These are phyloP conservation scores for Larimichthys crocea DNA, from an alignment of 2,113 vertebrate genomes.

Conservation along the genomic window DNA sequence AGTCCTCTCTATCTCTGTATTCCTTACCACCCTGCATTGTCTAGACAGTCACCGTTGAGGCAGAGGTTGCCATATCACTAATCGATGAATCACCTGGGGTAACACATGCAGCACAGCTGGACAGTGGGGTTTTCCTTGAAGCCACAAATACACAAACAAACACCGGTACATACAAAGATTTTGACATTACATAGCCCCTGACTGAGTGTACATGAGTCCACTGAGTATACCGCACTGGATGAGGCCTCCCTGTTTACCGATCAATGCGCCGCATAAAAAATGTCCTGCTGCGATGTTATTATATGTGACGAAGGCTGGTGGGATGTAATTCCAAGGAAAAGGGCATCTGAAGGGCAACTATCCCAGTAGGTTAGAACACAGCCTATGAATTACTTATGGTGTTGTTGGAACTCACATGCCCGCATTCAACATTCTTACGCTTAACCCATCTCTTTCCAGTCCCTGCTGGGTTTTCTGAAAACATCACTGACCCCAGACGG, in stretches of 20 bases:
- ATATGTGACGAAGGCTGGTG: slow-evolving; percentile 18
- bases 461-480: slow-evolving; percentile 33
- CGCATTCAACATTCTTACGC: slow-evolving; percentile 38
- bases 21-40: slow-evolving; percentile 47
- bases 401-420: slow-evolving; percentile 62
- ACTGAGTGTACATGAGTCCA: slow-evolving; percentile 14
- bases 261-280: slow-evolving; percentile 56
- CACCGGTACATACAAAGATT: slow-evolving; percentile 8
- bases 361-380: slow-evolving; percentile 61
- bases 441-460: slow-evolving; percentile 56
- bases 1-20: slow-evolving; percentile 37
- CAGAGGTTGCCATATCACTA: slow-evolving; percentile 61
- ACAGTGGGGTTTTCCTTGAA: slow-evolving; percentile 43
- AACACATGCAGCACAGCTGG: slow-evolving; percentile 61
- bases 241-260: slow-evolving; percentile 39
- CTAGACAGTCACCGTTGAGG: slow-evolving; percentile 64
- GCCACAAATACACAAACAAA: slow-evolving; percentile 43
- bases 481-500: slow-evolving; percentile 30
- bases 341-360: slow-evolving; percentile 76
- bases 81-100: slow-evolving; percentile 75
- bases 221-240: slow-evolving; percentile 17
- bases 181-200: slow-evolving; percentile 19
- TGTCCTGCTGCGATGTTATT: slow-evolving; percentile 21
- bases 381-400: slow-evolving; percentile 80
- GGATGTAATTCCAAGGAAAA: slow-evolving; percentile 58